Base-by-base conservation (phyloP, 2,797 vertebrate species). In the Ctenopoma kingsleyae region DNA sequence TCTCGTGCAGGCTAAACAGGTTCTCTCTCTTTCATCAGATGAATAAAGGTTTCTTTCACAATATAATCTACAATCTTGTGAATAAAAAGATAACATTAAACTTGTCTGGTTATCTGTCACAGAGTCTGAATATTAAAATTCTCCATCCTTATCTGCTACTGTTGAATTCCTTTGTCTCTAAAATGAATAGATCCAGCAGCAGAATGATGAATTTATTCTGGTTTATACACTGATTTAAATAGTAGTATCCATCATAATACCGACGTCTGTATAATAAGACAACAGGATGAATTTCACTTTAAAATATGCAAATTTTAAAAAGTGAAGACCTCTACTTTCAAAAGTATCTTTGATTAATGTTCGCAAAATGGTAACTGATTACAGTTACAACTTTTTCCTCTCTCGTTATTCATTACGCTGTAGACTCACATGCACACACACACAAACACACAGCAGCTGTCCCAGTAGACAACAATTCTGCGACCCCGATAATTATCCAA, bases 401-500 rank as follows among this genome's bases (percentile, higher is more conserved):
- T 50, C 2, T 16, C 50, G 30, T 46, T 46, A 48, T 51, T 70
- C 22, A 65, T 74, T 51, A 22, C 6, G 8, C 35, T 0, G 41
- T 50, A 63, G 56, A 69, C 17, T 35, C 69, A 25, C 49, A 59
- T 51, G 51, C 36, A 43, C 38, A 32, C 72, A 43, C 47, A 35
- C 23, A 47, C 60, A 32, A 17, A n/a, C 54, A 43, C 32, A 41
- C 67, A 23, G 57, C 65, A 51, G 67, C 61, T 51, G 78, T 68
- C 49, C 13, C 27, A 3, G 17, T 10, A 56, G 48, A 81, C 63
- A 74, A 66, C 61, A 68, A 69, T 3, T 69, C 80, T 32, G n/a
- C 66, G 17, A 44, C 44, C 67, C 59, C 11, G 40, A 80, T 83
- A 76, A 86, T 84, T 73, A 75, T 68, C 80, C 71, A 83, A 82